phyloP scores from a whole-genome alignment of 2,797 vertebrate species.

The Anisognathus igniventris region DNA sequence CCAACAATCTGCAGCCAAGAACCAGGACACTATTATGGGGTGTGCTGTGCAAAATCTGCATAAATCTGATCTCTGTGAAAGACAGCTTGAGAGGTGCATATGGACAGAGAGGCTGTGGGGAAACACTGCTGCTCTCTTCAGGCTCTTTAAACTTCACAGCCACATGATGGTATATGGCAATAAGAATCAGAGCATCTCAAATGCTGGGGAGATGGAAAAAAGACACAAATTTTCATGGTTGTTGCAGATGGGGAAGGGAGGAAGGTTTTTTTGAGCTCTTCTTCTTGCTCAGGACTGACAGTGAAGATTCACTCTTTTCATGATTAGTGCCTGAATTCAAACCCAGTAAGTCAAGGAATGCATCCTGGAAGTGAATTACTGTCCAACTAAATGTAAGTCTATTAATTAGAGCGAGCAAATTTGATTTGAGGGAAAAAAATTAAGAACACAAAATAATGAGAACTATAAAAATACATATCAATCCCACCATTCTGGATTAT shows the following conservation, averaged over 20 bases:
- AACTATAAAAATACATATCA: not conserved
- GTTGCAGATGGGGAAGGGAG: not conserved
- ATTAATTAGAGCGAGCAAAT: not conserved
- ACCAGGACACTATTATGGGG: not conserved
- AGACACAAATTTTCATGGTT: not conserved
- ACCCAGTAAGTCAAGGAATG: not conserved
- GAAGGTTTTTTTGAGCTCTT: not conserved
- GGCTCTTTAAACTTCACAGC: not conserved
- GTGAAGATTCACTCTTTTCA: not conserved
- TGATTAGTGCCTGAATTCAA: not conserved
- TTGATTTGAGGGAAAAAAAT: no score
- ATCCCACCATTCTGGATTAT: not conserved
- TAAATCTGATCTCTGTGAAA: not conserved
- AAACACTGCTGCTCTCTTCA: not conserved
- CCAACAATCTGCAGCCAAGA: not conserved
- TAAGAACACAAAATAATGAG: accelerated
- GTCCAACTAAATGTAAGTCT: not conserved
- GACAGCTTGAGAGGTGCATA: not conserved
- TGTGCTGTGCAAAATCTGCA: not conserved
- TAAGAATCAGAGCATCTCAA: not conserved
- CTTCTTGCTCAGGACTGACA: not conserved
- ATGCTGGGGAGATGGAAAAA: not conserved
- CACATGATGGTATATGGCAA: not conserved
- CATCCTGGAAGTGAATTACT: not conserved
- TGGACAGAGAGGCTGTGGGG: not conserved